Conservation (phyloP, 1,140 invertebrate species). For the Olivierus martensii region DNA sequence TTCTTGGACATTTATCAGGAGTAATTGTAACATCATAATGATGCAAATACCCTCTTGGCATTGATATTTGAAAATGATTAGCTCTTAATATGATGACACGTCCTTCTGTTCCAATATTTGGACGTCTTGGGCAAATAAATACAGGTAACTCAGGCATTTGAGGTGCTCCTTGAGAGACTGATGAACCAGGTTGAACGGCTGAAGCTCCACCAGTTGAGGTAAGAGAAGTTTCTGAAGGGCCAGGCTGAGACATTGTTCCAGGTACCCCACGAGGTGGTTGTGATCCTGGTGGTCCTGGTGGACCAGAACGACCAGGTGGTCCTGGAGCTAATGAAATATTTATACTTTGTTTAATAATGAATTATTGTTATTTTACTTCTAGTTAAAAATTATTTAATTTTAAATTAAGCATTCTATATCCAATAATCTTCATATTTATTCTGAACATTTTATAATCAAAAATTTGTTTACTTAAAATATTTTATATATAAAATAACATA, state of each 20-base stretch:
- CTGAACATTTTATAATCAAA: too few relatives aligned
- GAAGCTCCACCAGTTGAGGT: neutral
- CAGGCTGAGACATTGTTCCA: neutral
- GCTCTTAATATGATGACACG: slow-evolving; percentile 86
- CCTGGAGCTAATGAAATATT: too few relatives aligned
- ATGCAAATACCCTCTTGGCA: slow-evolving; percentile 96
- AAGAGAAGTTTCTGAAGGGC: slow-evolving; percentile 1
- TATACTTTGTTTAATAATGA: too few relatives aligned
- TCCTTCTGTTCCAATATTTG: slow-evolving; percentile 86
- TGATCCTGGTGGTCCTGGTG: neutral
- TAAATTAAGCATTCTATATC: too few relatives aligned
- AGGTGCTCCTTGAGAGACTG: neutral
- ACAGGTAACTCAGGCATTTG: slow-evolving; percentile 18
- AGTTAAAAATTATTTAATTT: too few relatives aligned
- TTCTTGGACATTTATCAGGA: slow-evolving; percentile 97
- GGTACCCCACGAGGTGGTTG: neutral
- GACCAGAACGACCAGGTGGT: slow-evolving; percentile 7
- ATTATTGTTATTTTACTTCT: too few relatives aligned
- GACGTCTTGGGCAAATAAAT: slow-evolving; percentile 38
- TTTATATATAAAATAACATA: too few relatives aligned
- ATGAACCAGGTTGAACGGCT: too few relatives aligned
- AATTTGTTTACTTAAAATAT: too few relatives aligned
- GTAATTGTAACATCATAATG: slow-evolving; percentile 98
- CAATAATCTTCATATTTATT: too few relatives aligned
- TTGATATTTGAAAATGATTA: slow-evolving; percentile 98